A percentile compares a stretch with the other conserved stretches of the same genome.
These are phyloP conservation scores for Platorchestia sp. DNA, from an alignment of 1,140 invertebrate species.

Conservation along the genomic window DNA sequence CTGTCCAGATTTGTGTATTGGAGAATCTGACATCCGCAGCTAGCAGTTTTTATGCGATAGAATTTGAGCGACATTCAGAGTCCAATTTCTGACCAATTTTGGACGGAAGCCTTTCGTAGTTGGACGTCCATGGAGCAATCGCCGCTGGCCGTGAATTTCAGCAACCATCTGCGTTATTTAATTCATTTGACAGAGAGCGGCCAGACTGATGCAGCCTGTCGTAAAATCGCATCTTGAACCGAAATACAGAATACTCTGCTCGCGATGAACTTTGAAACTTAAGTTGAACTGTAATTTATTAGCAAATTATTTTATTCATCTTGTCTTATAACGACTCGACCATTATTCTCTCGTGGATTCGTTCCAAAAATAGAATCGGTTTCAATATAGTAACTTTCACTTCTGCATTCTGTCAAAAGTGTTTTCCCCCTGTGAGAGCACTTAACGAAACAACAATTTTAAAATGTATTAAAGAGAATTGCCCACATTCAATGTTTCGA, in stretches of 20 bases:
- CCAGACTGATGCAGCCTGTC: not conserved
- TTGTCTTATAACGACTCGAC: too few species aligned
- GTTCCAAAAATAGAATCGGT: too few species aligned
- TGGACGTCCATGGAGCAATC: not conserved
- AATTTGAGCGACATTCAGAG: not conserved
- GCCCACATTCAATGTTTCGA: too few species aligned
- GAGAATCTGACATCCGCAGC: not conserved
- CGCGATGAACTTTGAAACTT: too few species aligned
- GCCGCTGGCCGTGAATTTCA: not conserved
- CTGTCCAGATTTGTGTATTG: not conserved
- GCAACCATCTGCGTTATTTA: not conserved
- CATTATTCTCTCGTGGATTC: too few species aligned
- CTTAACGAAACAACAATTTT: too few species aligned
- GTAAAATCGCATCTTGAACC: not conserved
- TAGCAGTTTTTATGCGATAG: not conserved
- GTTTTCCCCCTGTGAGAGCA: too few species aligned
- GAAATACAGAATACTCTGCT: not conserved
- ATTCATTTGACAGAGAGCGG: not conserved
- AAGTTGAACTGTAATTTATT: too few species aligned
- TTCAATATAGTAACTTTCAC: too few species aligned
- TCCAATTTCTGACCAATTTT: not conserved
- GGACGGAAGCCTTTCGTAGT: not conserved
- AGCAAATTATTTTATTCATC: too few species aligned
- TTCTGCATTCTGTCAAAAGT: too few species aligned
- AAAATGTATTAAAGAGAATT: too few species aligned